Evolutionary conservation across 2,888 invertebrate genomes (phyloP), one percentile per base, ranked within the genome.

Genomic region (Ormyrus thymus): DNA sequence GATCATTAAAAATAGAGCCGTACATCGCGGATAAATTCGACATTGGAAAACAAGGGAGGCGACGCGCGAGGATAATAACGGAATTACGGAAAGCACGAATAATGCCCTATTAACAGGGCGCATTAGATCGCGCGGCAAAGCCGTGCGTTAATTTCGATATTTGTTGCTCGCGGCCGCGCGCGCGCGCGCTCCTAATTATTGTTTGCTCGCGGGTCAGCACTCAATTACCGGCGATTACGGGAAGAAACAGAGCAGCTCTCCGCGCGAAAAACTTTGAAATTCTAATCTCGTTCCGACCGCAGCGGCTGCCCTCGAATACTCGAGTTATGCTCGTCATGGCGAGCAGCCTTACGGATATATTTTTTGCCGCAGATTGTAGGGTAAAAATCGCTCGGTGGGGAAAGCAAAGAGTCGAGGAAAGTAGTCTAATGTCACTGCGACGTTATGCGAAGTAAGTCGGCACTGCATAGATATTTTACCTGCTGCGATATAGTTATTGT

Each of bases 231-330:
- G 51, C 48, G 8, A 50, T 48, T 48, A 8, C 11, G 10, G 62
- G 15, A n/a, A 46, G 10, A 45, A 15, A 7, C 11, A 29, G 15
- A 15, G 53, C 13, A 1, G 45, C 6, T 7, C 45, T 4, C 15
- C 45, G 45, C 29, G 15, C 64, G 15, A 13, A 48, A 48, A 48
- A 58, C 58, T 69, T 29, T 70, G 61, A 46, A 53, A 62, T 72
- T 72, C 72, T 62, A 72, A 72, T 72, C 62, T 62, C 72, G 62
- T 62, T 4, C 5, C 72, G 15, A 8, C 71, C 53, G 71, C 71
- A 62, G 43, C 29, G 13, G 4, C 29, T 29, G 15, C 11, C 53
- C 64, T 64, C 72, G 46, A 46, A 9, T 7, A n/a, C 43, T 29
- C 29, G 29, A 29, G 29, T 29, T 29, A 29, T 29, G 29, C 29